Base-by-base conservation (phyloP, 2,888 invertebrate genomes). In the Lepas anatifera region DNA sequence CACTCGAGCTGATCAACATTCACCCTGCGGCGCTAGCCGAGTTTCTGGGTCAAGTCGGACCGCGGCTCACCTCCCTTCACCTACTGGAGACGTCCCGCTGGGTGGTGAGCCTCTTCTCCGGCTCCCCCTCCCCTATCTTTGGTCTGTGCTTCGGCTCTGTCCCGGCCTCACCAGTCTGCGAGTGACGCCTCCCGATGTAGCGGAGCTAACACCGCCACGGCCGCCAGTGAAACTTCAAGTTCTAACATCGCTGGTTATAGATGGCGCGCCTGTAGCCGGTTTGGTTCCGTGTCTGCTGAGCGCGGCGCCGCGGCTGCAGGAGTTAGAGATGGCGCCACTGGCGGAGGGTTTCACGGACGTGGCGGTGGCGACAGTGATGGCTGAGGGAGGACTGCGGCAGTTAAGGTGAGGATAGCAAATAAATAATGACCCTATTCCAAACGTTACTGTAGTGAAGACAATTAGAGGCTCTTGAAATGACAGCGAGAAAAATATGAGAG, bases 11-110 rank as follows among this genome's bases (percentile, higher is more conserved):
- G 58, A 58, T 58, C 32, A 32, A 58, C 32, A 18, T 58, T 22
- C 58, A 58, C 32, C 58, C 58, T 29, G 58, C 58, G 58, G 58
- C 58, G 29, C 58, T 58, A 32, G 29, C 8, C 32, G 58, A 58
- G 18, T 58, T 58, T 22, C 58, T 58, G 32, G 32, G 18, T 11
- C 27, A 32, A 7, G 58, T 32, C 58, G 58, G 32, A 7, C 29
- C 10, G 10, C 58, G 58, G 16, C 29, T 58, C 2, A 32, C 3
- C 32, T 32, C 58, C 18, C 58, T 58, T 11, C 32, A 58, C 18
- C 58, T 58, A 6, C 29, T 58, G 58, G 58, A 58, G 58, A 58
- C 58, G 13, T 32, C 18, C 1, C 58, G 58, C 58, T 27, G 32
- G 11, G 1, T 22, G 18, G 58, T 13, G 18, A 32, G 58, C 32